Evolutionary conservation across 2,797 vertebrate genomes (phyloP), one percentile per base, ranked within the genome.

Genomic region (Philypnodon macrostomus): DNA sequence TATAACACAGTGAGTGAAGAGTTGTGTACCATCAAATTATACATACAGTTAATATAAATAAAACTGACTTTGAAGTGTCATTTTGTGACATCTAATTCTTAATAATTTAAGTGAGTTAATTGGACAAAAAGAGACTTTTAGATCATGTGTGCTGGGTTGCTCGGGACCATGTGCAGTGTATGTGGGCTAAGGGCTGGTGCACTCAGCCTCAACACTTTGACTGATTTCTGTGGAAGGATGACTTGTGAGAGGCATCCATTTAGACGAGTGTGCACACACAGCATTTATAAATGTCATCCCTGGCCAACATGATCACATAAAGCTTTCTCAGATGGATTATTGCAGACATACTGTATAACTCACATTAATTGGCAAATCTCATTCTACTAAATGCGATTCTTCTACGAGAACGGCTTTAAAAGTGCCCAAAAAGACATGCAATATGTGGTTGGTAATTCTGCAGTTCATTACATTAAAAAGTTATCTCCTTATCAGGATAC

Each of bases 201-300:
- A 14, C 35, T 44, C 52, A 50, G 63, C 44, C 61, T 69, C 49
- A 61, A 73, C 62, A 67, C 76, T 70, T 69, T 81, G 80, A 80
- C 77, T 67, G 73, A 87, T 84, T 80, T 65, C 76, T 57, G 66
- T 82, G 64, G 76, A 68, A 64, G 69, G 59, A 57, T 60, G 73
- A 79, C 71, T 64, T 58, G 70, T 58, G 72, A 50, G 74, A 79
- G 60, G 72, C 77, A 71, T 88, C 78, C 83, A 80, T 86, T 88
- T 79, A 71, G 81, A 83, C 45, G 73, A 75, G 77, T 77, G 80
- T 83, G 83, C 85, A 74, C 81, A 84, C 82, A 86, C 81, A 86
- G 85, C 85, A 86, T 88, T 88, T 86, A 85, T 87, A 88, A 87
- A 88, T 87, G 87, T 85, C 87, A 88, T 75, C 72, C 75, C 51